Evolutionary conservation across 2,888 invertebrate species (phyloP).

Genomic region (Neoitamus cyanurus): DNA sequence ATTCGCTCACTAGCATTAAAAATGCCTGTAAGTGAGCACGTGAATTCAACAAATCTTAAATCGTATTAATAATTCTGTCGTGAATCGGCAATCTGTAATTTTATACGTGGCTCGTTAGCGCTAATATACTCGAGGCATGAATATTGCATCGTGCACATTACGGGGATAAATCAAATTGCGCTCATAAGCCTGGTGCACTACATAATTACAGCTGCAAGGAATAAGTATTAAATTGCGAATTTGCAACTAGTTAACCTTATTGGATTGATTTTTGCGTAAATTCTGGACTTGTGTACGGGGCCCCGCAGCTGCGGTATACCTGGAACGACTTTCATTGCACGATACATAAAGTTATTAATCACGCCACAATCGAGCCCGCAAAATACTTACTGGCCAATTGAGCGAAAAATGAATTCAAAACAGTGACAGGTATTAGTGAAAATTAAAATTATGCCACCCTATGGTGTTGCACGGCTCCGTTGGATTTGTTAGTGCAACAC

Average conservation of each 20-base stretch:
- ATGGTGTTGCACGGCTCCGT: not conserved
- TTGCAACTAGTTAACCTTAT: conserved; percentile 1
- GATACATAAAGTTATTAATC: not conserved
- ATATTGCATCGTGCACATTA: not conserved
- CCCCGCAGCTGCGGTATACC: not conserved
- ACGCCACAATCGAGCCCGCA: not conserved
- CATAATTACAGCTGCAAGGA: not conserved
- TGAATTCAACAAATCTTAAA: not conserved
- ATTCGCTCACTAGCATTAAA: not conserved
- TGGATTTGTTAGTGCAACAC: not conserved
- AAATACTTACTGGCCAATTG: not conserved
- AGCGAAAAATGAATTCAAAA: not conserved
- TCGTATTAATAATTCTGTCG: not conserved
- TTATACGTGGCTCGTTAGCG: not conserved
- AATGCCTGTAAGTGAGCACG: not conserved
- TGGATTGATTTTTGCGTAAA: not conserved
- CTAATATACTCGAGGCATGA: not conserved
- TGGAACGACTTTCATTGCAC: not conserved
- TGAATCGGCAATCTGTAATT: not conserved
- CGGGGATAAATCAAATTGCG: not conserved
- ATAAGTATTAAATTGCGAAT: not conserved
- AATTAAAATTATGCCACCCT: not conserved
- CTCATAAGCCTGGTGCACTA: not conserved
- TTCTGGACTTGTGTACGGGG: not conserved
- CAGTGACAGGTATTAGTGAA: not conserved